Evolutionary conservation across 2,888 invertebrate species (phyloP).

Genomic region (Caenorhabditis drosophilae): DNA sequence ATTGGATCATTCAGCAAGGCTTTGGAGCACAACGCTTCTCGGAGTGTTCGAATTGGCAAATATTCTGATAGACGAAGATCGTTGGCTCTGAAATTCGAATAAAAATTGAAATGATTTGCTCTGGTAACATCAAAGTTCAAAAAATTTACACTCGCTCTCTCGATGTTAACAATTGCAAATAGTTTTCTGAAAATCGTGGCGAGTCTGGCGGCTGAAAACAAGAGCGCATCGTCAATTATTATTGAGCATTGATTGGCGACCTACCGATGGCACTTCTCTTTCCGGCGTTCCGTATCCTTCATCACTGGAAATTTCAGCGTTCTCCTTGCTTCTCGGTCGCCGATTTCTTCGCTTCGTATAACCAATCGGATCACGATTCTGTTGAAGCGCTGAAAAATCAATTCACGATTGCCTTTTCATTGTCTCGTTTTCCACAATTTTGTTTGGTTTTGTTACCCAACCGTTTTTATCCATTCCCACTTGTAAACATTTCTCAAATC

Average conservation of each 20-base stretch:
- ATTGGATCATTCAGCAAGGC: constrained; percentile 26
- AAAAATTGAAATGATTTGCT: background rate
- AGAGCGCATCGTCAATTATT: too few species aligned
- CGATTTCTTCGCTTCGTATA: constrained; percentile 66
- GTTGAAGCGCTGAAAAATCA: constrained; percentile 60
- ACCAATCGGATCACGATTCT: constrained; percentile 67
- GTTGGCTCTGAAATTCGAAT: constrained; percentile 20
- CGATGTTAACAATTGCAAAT: background rate
- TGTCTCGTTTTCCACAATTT: too few species aligned
- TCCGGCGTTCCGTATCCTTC: constrained; percentile 13
- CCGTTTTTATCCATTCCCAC: constrained; percentile 59
- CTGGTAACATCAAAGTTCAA: background rate
- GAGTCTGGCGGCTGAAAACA: background rate
- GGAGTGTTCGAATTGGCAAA: constrained; percentile 21
- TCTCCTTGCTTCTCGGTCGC: constrained; percentile 42
- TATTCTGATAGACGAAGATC: constrained; percentile 26
- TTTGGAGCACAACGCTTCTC: constrained; percentile 33
- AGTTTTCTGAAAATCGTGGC: constrained; percentile 2
- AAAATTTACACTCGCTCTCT: constrained; percentile 6
- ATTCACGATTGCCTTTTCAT: too few species aligned
- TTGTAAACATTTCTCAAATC: constrained; percentile 57
- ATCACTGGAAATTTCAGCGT: constrained; percentile 11
- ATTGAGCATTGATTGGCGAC: too few species aligned
- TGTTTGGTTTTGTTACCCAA: constrained; percentile 1
- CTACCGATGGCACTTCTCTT: constrained; percentile 1